Base-by-base conservation (phyloP, 2,888 invertebrate species). In the Isoperla grammatica region DNA sequence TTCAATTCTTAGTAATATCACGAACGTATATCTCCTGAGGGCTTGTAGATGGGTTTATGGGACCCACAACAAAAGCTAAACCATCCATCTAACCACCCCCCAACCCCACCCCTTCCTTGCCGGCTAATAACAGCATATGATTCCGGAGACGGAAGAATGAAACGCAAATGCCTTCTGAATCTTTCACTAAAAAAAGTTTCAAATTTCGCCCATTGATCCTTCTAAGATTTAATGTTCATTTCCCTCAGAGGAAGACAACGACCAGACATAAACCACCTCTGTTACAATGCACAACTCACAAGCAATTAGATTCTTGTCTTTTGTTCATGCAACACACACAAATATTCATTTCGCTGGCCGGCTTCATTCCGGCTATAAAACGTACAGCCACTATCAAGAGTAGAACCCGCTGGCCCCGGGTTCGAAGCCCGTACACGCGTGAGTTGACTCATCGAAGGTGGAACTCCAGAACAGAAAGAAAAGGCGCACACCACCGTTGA, bases 271-370 rank as follows among this genome's bases (percentile, higher is more conserved):
- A 50, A 50, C 49, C 15, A 4, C 12, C 20, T 11, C 46, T 61
- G 20, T 57, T 46, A 46, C 46, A 48, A 56, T 49, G 20, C 57
- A 50, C 53, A 19, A 37, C 43, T 19, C 49, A 17, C 20, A 17
- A 55, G 61, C 62, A 62, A 59, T 62, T 62, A 62, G 59, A 59
- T 59, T 62, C 62, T 56, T 62, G 46, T 39, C 62, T 62, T 62
- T 62, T 62, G 62, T 62, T 62, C 62, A 13, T 29, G 5, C 37
- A 55, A 48, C 17, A 19, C 61, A 54, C 53, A 61, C 57, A 61
- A 19, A 57, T 53, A 58, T 61, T 57, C 61, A 55, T 61, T 53
- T 57, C 48, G 29, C 15, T 20, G 53, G 61, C 22, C 53, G n/a
- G 17, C 15, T 19, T 45, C 45, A 19, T 45, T 45, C 2, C 4